These are phyloP conservation scores for Monarcha castaneiventris DNA, from an alignment of 2,113 vertebrate species.

Conservation along the genomic window DNA sequence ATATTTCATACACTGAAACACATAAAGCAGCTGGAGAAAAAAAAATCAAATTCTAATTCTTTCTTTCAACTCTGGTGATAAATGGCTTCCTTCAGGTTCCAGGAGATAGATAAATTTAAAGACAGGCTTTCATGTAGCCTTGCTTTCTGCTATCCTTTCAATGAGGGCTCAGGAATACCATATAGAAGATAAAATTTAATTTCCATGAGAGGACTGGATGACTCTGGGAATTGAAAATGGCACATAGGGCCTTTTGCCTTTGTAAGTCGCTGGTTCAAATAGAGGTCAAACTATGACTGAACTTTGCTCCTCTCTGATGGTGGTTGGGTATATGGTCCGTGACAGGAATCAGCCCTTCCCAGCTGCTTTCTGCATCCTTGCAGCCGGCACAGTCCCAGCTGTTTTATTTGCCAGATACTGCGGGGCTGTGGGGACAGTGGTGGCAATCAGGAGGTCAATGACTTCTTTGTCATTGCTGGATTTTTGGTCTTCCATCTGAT, in stretches of 20 bases:
- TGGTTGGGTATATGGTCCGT: background rate
- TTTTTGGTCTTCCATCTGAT: background rate
- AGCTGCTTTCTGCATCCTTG: background rate
- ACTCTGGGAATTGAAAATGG: background rate
- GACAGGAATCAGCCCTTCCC: background rate
- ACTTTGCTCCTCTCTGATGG: background rate
- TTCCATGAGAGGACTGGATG: background rate
- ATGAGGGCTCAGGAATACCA: background rate
- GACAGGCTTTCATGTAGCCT: background rate
- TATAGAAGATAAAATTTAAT: background rate
- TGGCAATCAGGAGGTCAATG: background rate
- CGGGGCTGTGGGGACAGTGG: background rate
- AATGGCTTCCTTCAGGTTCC: background rate
- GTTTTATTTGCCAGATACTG: background rate
- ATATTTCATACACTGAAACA: constrained; percentile 28
- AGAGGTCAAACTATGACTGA: background rate
- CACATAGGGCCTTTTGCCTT: background rate
- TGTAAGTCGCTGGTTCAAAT: background rate
- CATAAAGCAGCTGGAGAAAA: constrained; percentile 27
- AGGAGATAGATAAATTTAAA: background rate
- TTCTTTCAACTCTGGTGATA: background rate
- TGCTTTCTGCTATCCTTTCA: background rate
- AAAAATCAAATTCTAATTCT: constrained; percentile 22
- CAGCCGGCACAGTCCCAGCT: background rate
- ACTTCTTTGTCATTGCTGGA: constrained; percentile 7